These are phyloP conservation scores for Pongo abelii DNA, from an alignment of 2,113 vertebrate genomes.

Conservation along the genomic window DNA sequence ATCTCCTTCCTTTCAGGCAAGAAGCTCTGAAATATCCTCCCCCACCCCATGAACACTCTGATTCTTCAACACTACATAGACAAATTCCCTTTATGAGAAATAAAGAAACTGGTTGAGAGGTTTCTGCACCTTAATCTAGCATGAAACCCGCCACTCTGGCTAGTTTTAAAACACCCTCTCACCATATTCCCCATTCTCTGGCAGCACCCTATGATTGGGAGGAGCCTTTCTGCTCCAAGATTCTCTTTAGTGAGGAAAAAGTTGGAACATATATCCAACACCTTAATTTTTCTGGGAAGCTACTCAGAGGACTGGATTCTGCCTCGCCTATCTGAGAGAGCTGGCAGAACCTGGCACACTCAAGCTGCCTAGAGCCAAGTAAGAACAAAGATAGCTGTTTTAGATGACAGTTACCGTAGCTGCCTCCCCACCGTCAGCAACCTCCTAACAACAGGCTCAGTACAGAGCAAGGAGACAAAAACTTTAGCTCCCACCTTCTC, in stretches of 20 bases:
- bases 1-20: neutral
- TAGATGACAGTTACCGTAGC: no score
- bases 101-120: neutral
- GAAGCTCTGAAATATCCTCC: neutral
- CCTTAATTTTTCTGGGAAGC: neutral
- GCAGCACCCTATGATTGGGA: neutral
- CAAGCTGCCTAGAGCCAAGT: neutral
- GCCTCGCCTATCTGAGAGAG: neutral
- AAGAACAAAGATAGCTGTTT: neutral
- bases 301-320: neutral
- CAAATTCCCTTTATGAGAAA: neutral
- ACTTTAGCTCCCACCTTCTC: neutral
- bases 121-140: neutral
- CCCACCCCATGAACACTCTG: neutral
- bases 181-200: neutral
- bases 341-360: neutral
- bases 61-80: neutral
- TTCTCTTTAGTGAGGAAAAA: neutral
- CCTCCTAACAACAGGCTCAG: neutral
- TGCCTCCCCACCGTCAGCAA: neutral
- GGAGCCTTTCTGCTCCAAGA: neutral
- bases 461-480: neutral
- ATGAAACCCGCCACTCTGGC: neutral
- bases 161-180: neutral
- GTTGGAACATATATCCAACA: neutral